Conservation (phyloP, 2,888 invertebrate species). For the Ennomos erosarius region DNA sequence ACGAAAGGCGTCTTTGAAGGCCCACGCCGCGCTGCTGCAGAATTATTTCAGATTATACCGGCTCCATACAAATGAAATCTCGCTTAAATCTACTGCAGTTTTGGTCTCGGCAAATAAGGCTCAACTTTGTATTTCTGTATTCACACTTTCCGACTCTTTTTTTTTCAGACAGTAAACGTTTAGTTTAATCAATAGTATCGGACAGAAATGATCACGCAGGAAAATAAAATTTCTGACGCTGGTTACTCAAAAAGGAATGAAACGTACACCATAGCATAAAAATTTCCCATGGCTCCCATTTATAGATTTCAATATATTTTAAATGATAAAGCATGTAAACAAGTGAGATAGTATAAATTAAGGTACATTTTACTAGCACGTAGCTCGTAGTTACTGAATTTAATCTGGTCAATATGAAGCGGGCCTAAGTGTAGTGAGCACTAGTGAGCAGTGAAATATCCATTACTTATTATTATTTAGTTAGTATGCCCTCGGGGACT, state of each 20-base stretch:
- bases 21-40: conserved; percentile 73
- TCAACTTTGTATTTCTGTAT: conserved; percentile 79
- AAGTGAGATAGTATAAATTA: neutral
- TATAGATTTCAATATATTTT: too few species aligned
- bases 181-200: neutral
- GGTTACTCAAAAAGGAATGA: too few species aligned
- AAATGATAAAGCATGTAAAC: too few species aligned
- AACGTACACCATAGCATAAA: too few species aligned
- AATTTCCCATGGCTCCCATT: too few species aligned
- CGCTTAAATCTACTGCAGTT: conserved; percentile 84
- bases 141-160: conserved; percentile 74
- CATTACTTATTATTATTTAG: conserved; percentile 81
- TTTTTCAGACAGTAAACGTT: conserved; percentile 23
- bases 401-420: conserved; percentile 63
- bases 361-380: conserved; percentile 5
- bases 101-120: conserved; percentile 82
- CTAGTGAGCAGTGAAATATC: conserved; percentile 68
- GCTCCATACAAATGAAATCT: conserved; percentile 85
- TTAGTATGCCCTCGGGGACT: conserved; percentile 72
- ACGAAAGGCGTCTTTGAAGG: conserved; percentile 84
- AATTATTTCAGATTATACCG: conserved; percentile 84
- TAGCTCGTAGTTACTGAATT: conserved; percentile 47
- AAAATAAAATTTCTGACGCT: too few species aligned
- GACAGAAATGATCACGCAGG: neutral
- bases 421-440: conserved; percentile 65